Conservation (phyloP, 2,888 invertebrate genomes). For the Eristalis arbustorum region DNA sequence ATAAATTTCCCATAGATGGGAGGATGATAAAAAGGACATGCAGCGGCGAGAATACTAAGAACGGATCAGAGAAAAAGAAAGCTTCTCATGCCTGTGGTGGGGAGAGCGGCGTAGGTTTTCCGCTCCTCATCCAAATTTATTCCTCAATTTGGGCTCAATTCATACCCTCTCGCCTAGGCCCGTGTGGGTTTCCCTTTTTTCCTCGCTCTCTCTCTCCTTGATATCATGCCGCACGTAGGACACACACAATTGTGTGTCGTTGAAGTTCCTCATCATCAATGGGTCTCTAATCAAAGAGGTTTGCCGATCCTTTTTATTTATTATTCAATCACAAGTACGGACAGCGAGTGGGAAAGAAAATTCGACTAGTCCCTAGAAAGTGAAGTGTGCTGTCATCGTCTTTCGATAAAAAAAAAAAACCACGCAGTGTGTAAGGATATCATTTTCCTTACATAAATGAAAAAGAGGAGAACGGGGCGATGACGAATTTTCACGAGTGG, state of each 20-base stretch:
- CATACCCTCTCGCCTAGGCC: constrained; percentile 40
- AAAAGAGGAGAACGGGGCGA: neutral
- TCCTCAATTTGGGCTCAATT: constrained; percentile 55
- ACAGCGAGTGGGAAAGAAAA: neutral
- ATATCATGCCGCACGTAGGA: constrained; percentile 6
- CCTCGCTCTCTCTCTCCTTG: neutral
- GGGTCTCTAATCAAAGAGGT: constrained; percentile 59
- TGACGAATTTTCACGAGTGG: neutral
- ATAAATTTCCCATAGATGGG: constrained; percentile 49
- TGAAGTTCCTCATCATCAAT: constrained; percentile 43
- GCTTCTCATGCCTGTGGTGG: neutral
- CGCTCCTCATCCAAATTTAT: constrained; percentile 61
- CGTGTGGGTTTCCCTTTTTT: constrained; percentile 30
- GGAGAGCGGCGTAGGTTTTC: constrained; percentile 8
- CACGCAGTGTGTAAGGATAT: constrained; percentile 19
- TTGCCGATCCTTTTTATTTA: constrained; percentile 25
- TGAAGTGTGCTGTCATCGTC: constrained; percentile 30
- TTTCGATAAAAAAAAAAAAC: constrained; percentile 18
- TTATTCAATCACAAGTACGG: constrained; percentile 30
- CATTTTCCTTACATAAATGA: neutral
- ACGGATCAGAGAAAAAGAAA: constrained; percentile 12
- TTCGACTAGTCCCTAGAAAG: constrained; percentile 9
- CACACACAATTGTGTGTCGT: constrained; percentile 47
- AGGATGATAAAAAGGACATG: constrained; percentile 61
- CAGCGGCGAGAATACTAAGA: constrained; percentile 17